Conservation (phyloP, 2,113 vertebrate species). For the Onychostoma macrolepis region DNA sequence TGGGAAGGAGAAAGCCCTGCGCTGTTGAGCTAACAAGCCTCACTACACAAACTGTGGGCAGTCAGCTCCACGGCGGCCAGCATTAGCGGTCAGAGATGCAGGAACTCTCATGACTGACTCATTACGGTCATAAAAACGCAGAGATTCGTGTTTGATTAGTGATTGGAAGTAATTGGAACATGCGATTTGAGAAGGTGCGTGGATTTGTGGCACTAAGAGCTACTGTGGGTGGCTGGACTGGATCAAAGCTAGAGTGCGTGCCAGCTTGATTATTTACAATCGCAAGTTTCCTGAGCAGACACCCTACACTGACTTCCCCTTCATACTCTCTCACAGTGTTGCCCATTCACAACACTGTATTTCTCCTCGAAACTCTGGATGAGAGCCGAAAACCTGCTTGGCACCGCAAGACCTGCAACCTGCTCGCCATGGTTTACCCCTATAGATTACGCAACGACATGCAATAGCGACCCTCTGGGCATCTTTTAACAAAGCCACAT, state of each 20-base stretch:
- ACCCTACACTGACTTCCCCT: conserved; percentile 56
- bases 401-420: conserved; percentile 12
- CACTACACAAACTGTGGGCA: conserved; percentile 67
- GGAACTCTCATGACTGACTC: conserved; percentile 37
- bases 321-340: conserved; percentile 58
- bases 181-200: conserved; percentile 47
- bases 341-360: conserved; percentile 66
- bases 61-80: conserved; percentile 61
- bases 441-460: conserved; percentile 8
- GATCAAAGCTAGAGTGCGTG: conserved; percentile 44
- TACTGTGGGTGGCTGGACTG: conserved; percentile 50
- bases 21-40: conserved; percentile 66
- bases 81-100: conserved; percentile 57
- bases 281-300: conserved; percentile 52
- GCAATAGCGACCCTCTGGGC: conserved; percentile 25
- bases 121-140: conserved; percentile 31
- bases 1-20: conserved; percentile 32
- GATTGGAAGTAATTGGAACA: conserved; percentile 61
- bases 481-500: conserved; percentile 45
- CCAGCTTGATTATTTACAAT: conserved; percentile 61
- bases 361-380: conserved; percentile 63
- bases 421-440: conserved; percentile 37
- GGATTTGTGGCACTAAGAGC: conserved; percentile 50
- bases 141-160: conserved; percentile 59
- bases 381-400: conserved; percentile 38